Evolutionary conservation across 2,797 vertebrate species (phyloP), one percentile per base, ranked within the genome.

Genomic region (Sebastolobus alascanus): DNA sequence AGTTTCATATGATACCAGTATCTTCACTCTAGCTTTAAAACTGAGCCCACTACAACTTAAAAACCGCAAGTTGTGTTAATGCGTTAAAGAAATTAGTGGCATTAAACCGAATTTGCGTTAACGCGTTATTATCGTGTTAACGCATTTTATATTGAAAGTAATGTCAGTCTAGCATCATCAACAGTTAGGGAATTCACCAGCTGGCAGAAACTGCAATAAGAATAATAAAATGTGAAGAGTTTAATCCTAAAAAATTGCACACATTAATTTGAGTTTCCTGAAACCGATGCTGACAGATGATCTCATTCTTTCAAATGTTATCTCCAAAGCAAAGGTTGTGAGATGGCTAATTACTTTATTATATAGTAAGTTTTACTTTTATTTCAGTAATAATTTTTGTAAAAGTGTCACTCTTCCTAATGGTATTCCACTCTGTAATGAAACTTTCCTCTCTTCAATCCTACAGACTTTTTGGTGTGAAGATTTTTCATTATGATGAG

Each of bases 401-500:
- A 74, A 84, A 83, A 84, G 66, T 74, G 58, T 87, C 73, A 74
- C 59, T 84, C 67, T 73, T 55, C 35, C 22, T 63, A 84, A 84
- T 73, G 73, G n/a, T 73, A 75, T 91, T 87, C 84, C 55, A 73
- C 55, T 82, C 68, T 59, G 59, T 75, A 86, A 83, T 83, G 65
- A 87, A 90, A 91, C 86, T 82, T 80, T 75, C 64, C 65, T 80
- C 64, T 70, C 80, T 84, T 86, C 77, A 77, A 79, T 80, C 73
- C 60, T 20, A 66, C 68, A 84, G 61, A 83, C 84, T 90, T 87
- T 87, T 79, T 54, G 77, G 67, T 80, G 81, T 76, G 83, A 84
- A 90, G 68, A 87, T 87, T 86, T 92, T 88, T 93, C 86, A 90
- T 90, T 87, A 78, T 92, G 88, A 91, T 93, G 91, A 92, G 84